Evolutionary conservation across 2,888 invertebrate species (phyloP), one percentile per base, ranked within the genome.

Genomic region (Hydrotaea diabolus): DNA sequence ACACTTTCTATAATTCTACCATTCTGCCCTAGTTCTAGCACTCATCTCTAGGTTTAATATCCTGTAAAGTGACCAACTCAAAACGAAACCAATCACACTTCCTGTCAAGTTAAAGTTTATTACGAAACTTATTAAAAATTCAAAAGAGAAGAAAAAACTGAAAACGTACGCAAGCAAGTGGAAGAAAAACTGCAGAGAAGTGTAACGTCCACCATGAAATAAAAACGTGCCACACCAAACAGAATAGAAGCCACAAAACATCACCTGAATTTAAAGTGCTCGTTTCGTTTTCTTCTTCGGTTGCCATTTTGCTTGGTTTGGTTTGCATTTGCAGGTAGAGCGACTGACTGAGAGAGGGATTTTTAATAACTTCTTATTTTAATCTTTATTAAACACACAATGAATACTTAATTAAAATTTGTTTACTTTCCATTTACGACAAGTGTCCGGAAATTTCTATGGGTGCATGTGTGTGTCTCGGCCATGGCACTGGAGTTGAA

Each of bases 221-320:
- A 23, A 69, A 69, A 66, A 69, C 69, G 69, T 69, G 69, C 69
- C 36, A 11, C 19, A 46, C 43, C 2, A 66, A 46, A 59, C 59
- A 39, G 43, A 46, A 21, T 17, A 46, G 39, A 74, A 62, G 59
- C 39, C 72, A 21, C 64, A 53, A 53, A 62, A 69, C 74, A 69
- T 80, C 31, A 75, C 57, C 75, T 69, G 80, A 80, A 80, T 80
- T 80, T 80, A 46, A 80, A 80, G 49, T 75, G 43, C 21, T 31
- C 26, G 64, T 17, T 69, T 46, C 36, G 66, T 59, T 17, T 23
- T 31, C 66, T 36, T 39, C 11, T 69, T 43, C 39, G 5, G 23
- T 69, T 46, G 0, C 23, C 69, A 46, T 43, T 46, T 69, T n/a
- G n/a, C n/a, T n/a, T n/a, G n/a, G 46, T n/a, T 31, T 1, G 62